A percentile compares a stretch with the other conserved stretches of the same genome.
Conservation (phyloP, 2,888 invertebrate species). For the Hoplodrina blanda region DNA sequence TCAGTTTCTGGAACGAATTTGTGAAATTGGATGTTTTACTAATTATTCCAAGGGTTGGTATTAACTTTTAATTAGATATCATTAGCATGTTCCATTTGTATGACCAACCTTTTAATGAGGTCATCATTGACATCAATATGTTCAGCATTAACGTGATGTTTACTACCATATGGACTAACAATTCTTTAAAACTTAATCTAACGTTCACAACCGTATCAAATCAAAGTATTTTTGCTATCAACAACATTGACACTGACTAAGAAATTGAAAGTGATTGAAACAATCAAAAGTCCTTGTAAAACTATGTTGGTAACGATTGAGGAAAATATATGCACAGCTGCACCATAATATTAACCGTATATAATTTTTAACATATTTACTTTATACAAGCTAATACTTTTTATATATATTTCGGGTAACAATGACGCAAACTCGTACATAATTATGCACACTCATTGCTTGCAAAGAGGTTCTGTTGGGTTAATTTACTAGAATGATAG, state of each 20-base stretch:
- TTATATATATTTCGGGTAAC: constrained; percentile 22
- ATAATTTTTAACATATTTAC: constrained; percentile 45
- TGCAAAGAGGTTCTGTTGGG: constrained; percentile 22
- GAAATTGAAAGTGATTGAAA: constrained; percentile 49
- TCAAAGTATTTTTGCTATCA: constrained; percentile 8
- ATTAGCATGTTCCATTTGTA: not conserved
- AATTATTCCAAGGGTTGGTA: constrained; percentile 33
- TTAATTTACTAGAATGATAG: not conserved
- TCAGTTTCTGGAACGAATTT: constrained; percentile 51
- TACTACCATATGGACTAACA: not conserved
- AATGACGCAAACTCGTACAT: constrained; percentile 34
- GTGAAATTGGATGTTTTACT: not conserved
- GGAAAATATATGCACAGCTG: constrained; percentile 57
- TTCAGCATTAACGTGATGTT: not conserved
- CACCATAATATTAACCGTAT: constrained; percentile 11
- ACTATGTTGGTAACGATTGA: constrained; percentile 25
- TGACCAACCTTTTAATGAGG: constrained; percentile 17
- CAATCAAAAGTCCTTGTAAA: constrained; percentile 46
- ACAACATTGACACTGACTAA: constrained; percentile 35
- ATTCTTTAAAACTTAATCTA: constrained; percentile 11
- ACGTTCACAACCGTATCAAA: constrained; percentile 4
- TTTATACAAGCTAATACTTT: constrained; percentile 38
- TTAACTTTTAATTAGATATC: not conserved
- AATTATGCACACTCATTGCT: constrained; percentile 27
- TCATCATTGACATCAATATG: constrained; percentile 17